Conservation (phyloP, 2,797 vertebrate genomes). For the Melanotaenia parkinsoni region DNA sequence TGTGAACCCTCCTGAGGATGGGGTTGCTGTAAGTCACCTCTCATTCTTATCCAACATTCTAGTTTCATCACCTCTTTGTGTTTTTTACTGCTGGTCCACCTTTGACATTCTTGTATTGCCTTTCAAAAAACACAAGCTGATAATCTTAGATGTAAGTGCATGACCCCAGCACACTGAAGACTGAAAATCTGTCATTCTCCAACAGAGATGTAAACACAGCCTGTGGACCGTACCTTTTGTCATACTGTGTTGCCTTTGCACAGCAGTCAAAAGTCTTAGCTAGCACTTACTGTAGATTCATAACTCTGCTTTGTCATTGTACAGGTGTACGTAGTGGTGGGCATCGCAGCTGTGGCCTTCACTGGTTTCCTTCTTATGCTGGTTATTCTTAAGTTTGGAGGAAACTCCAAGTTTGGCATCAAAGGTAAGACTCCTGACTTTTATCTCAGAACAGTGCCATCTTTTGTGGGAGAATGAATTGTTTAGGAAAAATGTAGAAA, state of each 20-base stretch:
- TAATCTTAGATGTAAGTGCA: constrained; percentile 27
- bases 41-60: constrained; percentile 27
- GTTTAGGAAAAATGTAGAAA: not conserved
- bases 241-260: constrained; percentile 13
- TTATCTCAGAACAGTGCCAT: not conserved
- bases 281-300: constrained; percentile 1
- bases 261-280: not conserved
- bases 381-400: constrained; percentile 95
- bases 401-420: constrained; percentile 98
- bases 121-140: constrained; percentile 25
- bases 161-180: constrained; percentile 18
- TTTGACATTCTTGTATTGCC: constrained; percentile 21
- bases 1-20: constrained; percentile 86
- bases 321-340: constrained; percentile 96
- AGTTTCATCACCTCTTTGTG: constrained; percentile 5
- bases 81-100: constrained; percentile 14
- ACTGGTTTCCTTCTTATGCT: constrained; percentile 94
- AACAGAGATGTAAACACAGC: constrained; percentile 8
- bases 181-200: constrained; percentile 15
- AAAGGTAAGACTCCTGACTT: constrained; percentile 91
- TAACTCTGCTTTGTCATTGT: constrained; percentile 7
- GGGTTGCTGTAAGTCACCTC: constrained; percentile 90
- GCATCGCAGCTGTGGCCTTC: constrained; percentile 94
- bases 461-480: not conserved
- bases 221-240: constrained; percentile 8